Base-by-base conservation (phyloP, 2,888 invertebrate species). In the Ectemnius lituratus region DNA sequence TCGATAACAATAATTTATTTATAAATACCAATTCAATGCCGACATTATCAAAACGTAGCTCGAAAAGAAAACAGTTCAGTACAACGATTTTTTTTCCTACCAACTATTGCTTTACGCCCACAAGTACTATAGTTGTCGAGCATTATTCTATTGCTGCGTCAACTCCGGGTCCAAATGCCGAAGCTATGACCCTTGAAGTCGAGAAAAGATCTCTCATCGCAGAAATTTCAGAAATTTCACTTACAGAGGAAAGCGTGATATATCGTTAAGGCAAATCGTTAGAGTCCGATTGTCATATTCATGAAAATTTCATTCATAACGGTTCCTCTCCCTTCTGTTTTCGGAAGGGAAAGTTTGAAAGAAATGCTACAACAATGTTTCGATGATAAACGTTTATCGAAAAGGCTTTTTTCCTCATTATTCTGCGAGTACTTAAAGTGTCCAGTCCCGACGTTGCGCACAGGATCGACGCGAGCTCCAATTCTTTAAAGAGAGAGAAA, bases 1-100 rank as follows among this genome's bases (percentile, higher is more conserved):
- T 70, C 60, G 76, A 76, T 84, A 85, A 84, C 79, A 85, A 85
- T 87, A 84, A 85, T 87, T 86, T 87, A 86, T 86, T 87, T 80
- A 85, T 84, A 86, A 85, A 86, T 84, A 85, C 83, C 86, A 61
- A 78, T 75, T 79, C 76, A 80, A 80, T 77, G 70, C 80, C 64
- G 73, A 76, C 77, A 83, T 83, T 78, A 76, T 81, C 79, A 68
- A 79, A 77, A 70, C 62, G 63, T 67, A 77, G 16, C n/a, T 69
- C 60, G 52, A 3, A 28, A 78, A 58, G 49, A 52, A 67, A 80
- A 74, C 52, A 45, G 60, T 67, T 47, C 4, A 14, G 13, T 64
- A 49, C 49, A 52, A 52, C 18, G 20, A 64, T 23, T 28, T 11
- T 61, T 62, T 62, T 61, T 4, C 37, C 69, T 67, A 52, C 0